These are phyloP conservation scores for Linyphia triangularis DNA, from an alignment of 2,888 invertebrate genomes.

Conservation along the genomic window DNA sequence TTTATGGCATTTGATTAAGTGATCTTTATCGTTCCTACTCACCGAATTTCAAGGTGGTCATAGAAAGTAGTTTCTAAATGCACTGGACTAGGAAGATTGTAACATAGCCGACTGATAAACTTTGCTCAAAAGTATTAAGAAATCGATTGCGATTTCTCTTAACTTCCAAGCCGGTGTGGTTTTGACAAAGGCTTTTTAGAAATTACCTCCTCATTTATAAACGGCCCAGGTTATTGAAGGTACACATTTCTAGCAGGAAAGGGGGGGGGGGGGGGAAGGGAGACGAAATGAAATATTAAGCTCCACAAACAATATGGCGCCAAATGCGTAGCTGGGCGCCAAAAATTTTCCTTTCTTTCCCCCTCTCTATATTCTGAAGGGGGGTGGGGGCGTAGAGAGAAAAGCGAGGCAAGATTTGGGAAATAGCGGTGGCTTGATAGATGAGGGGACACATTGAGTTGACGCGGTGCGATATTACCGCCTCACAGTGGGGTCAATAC, in stretches of 20 bases:
- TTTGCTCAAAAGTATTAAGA: too few species aligned
- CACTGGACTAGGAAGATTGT: too few species aligned
- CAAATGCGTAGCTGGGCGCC: constrained; percentile 49
- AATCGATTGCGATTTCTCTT: too few species aligned
- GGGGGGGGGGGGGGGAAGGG: background rate
- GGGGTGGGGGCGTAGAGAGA: background rate
- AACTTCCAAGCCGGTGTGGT: too few species aligned
- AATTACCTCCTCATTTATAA: background rate
- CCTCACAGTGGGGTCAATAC: constrained; percentile 65
- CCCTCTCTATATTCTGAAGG: background rate
- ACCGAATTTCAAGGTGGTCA: too few species aligned
- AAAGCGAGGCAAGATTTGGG: constrained; percentile 62
- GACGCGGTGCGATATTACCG: constrained; percentile 73
- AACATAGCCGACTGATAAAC: too few species aligned
- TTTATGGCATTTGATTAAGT: too few species aligned
- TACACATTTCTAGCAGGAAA: background rate
- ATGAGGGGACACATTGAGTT: constrained; percentile 75
- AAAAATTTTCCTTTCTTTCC: background rate
- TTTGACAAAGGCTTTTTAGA: too few species aligned
- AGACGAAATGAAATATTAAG: background rate
- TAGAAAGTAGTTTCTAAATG: too few species aligned
- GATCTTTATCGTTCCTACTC: too few species aligned
- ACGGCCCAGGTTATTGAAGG: background rate
- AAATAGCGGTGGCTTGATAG: constrained; percentile 59
- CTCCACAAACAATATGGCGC: constrained; percentile 32